Percentiles rank a stretch among this genome's conserved stretches.
phyloP scores from a whole-genome alignment of 2,797 vertebrate genomes.

The Adelosebastes latens region DNA sequence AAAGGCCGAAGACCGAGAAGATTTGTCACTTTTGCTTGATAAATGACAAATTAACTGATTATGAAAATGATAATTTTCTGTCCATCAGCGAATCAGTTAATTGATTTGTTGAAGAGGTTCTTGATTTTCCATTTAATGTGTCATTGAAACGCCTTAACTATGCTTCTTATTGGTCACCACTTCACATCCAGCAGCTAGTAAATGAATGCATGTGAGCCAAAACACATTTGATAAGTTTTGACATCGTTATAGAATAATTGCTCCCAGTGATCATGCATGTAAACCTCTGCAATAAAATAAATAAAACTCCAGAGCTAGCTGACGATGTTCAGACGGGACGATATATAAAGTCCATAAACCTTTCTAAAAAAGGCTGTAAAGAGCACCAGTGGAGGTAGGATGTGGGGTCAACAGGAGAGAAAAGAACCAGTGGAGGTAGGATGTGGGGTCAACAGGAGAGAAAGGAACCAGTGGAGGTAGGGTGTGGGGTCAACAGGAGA shows the following conservation, averaged over 20 bases:
- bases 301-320: neutral
- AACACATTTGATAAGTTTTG: too few relatives aligned
- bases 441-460: neutral
- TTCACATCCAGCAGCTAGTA: neutral
- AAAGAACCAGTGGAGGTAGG: rapidly evolving
- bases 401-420: neutral
- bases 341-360: neutral
- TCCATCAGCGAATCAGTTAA: neutral
- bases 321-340: neutral
- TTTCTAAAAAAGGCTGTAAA: neutral
- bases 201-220: neutral
- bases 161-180: neutral
- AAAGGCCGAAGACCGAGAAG: neutral
- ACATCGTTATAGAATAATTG: neutral
- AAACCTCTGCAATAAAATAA: too few relatives aligned
- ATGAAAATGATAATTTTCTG: neutral
- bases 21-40: neutral
- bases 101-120: neutral
- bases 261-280: neutral
- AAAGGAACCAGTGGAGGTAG: too few relatives aligned
- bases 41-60: too few relatives aligned
- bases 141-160: neutral
- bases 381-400: neutral
- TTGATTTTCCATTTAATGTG: neutral
- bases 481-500: neutral